Evolutionary conservation across 2,888 invertebrate species (phyloP), one percentile per base, ranked within the genome.

Genomic region (Steinernema carpocapsae): DNA sequence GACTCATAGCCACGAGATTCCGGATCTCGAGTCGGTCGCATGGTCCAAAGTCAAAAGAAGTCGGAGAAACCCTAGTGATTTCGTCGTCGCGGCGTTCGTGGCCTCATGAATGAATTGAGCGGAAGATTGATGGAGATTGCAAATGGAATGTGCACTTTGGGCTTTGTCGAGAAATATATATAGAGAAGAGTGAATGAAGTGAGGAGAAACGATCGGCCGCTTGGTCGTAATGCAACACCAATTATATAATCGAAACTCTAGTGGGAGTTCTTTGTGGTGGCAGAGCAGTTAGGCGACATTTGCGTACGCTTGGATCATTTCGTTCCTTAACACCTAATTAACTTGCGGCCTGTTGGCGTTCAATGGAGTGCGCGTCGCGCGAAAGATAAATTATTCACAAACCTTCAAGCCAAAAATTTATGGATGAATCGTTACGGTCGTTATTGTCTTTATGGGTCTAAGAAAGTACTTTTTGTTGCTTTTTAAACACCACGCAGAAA

Each of bases 61-160:
- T 17, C 1, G n/a, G 37, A 10, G 56, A 32, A 32, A 64, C 10
- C 17, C 10, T 17, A 32, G 7, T 14, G 64, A 17, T n/a, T 14
- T 32, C 17, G 17, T 64, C 32, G 32, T 29, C 37, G 32, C 22
- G 29, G 64, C 24, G 52, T 12, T 32, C 32, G 1, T 32, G 32
- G 64, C 14, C 64, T 64, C 64, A 64, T 64, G 64, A 64, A 64
- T 64, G 64, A 32, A 64, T 64, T 29, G 64, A 64, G 48, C 37
- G 2, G 32, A 17, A 64, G 64, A 64, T 64, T 64, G 64, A 64
- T 64, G 64, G 26, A 2, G 64, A 26, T 26, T 19, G 24, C 56
- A 26, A 19, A 22, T 22, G 17, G 32, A 32, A 26, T 64, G 64
- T 64, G 64, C 64, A 64, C 64, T 64, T 64, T 64, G 14, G 32